Percentiles rank a stretch among this genome's conserved stretches.
Conservation (phyloP, 2,797 vertebrate species). For the Percopsis omiscomaycus region DNA sequence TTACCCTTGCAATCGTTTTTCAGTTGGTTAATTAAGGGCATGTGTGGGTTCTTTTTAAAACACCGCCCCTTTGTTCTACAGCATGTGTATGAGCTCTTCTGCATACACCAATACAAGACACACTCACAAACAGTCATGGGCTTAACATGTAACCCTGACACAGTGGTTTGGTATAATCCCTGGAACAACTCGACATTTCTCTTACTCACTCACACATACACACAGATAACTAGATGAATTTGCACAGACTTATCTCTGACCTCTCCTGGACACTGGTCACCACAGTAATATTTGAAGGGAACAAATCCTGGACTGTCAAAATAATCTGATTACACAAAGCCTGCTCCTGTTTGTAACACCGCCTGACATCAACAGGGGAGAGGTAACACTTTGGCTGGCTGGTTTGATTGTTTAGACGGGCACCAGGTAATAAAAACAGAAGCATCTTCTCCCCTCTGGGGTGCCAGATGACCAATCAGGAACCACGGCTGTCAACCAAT, state of each 20-base stretch:
- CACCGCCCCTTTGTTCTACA: background rate
- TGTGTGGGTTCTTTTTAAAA: slow-evolving; percentile 9
- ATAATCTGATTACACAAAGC: background rate
- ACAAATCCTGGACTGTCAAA: background rate
- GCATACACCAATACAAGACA: background rate
- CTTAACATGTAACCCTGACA: background rate
- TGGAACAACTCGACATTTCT: background rate
- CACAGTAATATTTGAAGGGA: background rate
- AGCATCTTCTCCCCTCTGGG: background rate
- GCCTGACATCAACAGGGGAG: slow-evolving; percentile 1
- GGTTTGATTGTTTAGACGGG: slow-evolving; percentile 2
- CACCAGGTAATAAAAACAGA: background rate
- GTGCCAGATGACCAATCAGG: slow-evolving; percentile 7
- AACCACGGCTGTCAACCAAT: background rate
- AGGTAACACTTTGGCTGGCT: slow-evolving; percentile 6
- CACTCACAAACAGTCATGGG: background rate
- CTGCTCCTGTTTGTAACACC: background rate
- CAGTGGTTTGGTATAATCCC: background rate
- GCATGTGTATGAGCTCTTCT: background rate
- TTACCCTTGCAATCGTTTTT: slow-evolving; percentile 10
- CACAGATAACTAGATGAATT: background rate
- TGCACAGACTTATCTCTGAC: slow-evolving; percentile 1
- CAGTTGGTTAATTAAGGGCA: slow-evolving; percentile 36
- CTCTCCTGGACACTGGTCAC: slow-evolving; percentile 6
- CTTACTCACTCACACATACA: background rate